Base-by-base conservation (phyloP, 37 sponge, comb jelly and placozoan species). In the Axinella damicornis region DNA sequence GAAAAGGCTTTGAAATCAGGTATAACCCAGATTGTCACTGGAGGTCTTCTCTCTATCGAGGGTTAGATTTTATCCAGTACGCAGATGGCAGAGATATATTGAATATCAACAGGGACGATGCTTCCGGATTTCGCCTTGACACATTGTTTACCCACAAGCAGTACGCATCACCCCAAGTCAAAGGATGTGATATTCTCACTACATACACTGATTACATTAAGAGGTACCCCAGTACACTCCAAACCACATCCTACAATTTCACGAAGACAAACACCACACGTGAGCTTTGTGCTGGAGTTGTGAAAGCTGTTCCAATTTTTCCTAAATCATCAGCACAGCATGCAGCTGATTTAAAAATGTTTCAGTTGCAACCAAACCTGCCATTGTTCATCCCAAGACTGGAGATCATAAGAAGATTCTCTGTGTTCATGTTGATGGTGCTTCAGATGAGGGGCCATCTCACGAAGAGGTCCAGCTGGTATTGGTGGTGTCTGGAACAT, bases 21-120 rank as follows among this genome's bases (percentile, higher is more conserved):
- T 77, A 41, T 37, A 83, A 88, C 55, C 89, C 83, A 46, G 89
- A 88, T 70, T 30, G 14, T 21, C 82, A 81, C 28, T 81, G 71
- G 82, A 57, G 36, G 56, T 59, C 59, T 21, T 71, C 82, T 14
- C 25, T 69, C 1, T 81, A 81, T 56, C n/a, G 35, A 33, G 37
- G 38, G 0, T 57, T 81, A 21, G 55, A 69, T 69, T 40, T 31
- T 16, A 9, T 88, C 19, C 78, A 88, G 55, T 88, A 71, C 76
- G n/a, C 21, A 5, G 71, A 82, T 68, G 89, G 89, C 13, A 19
- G 15, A 25, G 35, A 82, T 18, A 52, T 82, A 11, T 20, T 77
- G 5, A 88, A 77, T 25, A 68, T 82, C 32, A 88, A 88, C 65
- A 31, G 89, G 31, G 89, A 88, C 69, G 89, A 88, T 82, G 83